A percentile compares a stretch with the other conserved stretches of the same genome.
Conservation (phyloP, 2,113 vertebrate genomes). For the Cnemophilus loriae region DNA sequence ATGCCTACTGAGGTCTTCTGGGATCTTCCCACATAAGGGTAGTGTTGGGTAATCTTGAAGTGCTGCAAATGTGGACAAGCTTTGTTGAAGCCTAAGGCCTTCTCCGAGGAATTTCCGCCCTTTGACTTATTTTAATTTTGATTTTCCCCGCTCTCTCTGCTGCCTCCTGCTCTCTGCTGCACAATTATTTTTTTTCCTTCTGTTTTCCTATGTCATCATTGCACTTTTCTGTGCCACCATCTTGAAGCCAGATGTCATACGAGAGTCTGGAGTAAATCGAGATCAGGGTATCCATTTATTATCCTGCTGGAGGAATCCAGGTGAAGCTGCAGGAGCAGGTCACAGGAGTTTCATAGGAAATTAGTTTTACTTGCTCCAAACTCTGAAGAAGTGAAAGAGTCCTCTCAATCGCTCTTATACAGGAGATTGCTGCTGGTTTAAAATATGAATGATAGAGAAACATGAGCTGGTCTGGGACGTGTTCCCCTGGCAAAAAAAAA, state of each 20-base stretch:
- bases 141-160: conserved; percentile 29
- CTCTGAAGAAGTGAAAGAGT: not conserved
- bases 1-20: conserved; percentile 11
- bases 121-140: conserved; percentile 53
- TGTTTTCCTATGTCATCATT: conserved; percentile 22
- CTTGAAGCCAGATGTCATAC: conserved; percentile 67
- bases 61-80: conserved; percentile 47
- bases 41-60: conserved; percentile 34
- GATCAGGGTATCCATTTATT: not conserved
- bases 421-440: not conserved
- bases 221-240: conserved; percentile 49
- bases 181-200: not conserved
- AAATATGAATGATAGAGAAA: not conserved
- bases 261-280: not conserved
- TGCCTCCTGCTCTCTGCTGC: conserved; percentile 26
- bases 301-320: not conserved
- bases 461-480: not conserved
- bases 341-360: not conserved
- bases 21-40: not conserved
- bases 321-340: not conserved
- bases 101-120: conserved; percentile 47
- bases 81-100: conserved; percentile 66
- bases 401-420: fast-evolving
- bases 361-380: not conserved
- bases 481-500: not conserved